phyloP scores from a whole-genome alignment of 2,888 invertebrate species.

The Tinea semifulvella region DNA sequence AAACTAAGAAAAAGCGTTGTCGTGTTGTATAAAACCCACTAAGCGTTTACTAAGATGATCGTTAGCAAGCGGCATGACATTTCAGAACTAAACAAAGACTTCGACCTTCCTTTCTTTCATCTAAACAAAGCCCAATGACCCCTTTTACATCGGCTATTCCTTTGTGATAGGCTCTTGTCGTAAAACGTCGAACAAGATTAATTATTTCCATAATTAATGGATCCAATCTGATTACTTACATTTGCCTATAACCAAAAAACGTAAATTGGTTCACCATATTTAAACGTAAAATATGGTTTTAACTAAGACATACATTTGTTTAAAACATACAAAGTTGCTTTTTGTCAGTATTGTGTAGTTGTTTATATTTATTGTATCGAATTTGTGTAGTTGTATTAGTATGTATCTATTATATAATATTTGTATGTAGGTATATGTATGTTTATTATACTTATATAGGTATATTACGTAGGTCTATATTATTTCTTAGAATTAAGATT shows the following conservation, averaged over 20 bases:
- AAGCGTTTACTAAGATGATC: constrained; percentile 24
- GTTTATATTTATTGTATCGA: too few species aligned
- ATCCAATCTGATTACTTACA: constrained; percentile 11
- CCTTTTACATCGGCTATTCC: constrained; percentile 36
- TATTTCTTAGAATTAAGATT: too few species aligned
- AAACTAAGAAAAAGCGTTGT: too few species aligned
- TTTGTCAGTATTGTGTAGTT: too few species aligned
- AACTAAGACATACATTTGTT: too few species aligned
- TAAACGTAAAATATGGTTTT: constrained; percentile 15
- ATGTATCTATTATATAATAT: too few species aligned
- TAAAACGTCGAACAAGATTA: constrained; percentile 50
- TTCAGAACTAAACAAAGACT: constrained; percentile 46
- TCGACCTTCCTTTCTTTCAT: constrained; percentile 32
- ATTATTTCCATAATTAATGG: constrained; percentile 43
- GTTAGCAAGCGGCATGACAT: constrained; percentile 39
- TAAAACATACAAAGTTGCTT: too few species aligned
- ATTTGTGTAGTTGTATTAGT: too few species aligned
- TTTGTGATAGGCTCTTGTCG: constrained; percentile 41
- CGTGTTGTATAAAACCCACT: too few species aligned
- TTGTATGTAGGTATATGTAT: too few species aligned
- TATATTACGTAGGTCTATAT: too few species aligned
- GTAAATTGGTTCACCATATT: constrained; percentile 17
- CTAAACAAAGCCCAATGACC: constrained; percentile 48
- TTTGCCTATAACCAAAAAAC: constrained; percentile 16
- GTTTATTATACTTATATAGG: too few species aligned